These are phyloP conservation scores for Bungarus multicinctus DNA, from an alignment of 2,113 vertebrate species.

Conservation along the genomic window DNA sequence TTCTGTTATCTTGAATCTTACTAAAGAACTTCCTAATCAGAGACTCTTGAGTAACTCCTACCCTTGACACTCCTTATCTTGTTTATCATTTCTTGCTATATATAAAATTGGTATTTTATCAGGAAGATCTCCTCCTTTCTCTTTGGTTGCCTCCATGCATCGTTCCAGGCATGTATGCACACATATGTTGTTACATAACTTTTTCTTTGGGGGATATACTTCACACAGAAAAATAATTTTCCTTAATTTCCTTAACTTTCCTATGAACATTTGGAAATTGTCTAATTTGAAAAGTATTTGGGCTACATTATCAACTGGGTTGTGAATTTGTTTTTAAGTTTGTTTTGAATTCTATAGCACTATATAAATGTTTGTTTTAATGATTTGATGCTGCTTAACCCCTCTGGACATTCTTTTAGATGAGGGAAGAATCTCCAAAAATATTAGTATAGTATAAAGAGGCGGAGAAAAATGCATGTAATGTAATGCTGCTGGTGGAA, in stretches of 20 bases:
- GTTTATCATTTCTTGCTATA: background rate
- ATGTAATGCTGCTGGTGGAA: background rate
- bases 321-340: background rate
- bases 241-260: too few relatives aligned
- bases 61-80: background rate
- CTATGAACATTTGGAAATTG: constrained; percentile 46
- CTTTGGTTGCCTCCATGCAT: background rate
- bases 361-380: background rate
- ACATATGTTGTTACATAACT: background rate
- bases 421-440: background rate
- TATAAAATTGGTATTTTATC: background rate
- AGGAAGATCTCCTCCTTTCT: background rate
- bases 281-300: constrained; percentile 56
- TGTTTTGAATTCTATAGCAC: background rate
- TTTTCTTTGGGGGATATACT: background rate
- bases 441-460: background rate
- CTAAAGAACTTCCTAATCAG: background rate
- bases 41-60: background rate
- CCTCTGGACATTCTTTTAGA: background rate
- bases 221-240: constrained; percentile 31
- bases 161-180: background rate
- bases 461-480: background rate
- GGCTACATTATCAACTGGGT: constrained; percentile 29
- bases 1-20: background rate
- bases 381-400: background rate